These are phyloP conservation scores for human (Homo sapiens) DNA, from an alignment of 2,113 vertebrate species.

Conservation along the genomic window GRCh38 chr16:86120001-86120500, in stretches of 20 bases:
- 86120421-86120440: too few relatives aligned
- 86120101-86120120: too few relatives aligned
- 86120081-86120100: too few relatives aligned
- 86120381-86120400: neutral
- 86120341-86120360: neutral
- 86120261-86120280: neutral
- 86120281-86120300: too few relatives aligned
- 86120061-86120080: too few relatives aligned
- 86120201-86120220: too few relatives aligned
- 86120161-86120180: too few relatives aligned
- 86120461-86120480: neutral
- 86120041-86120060: too few relatives aligned
- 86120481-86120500: neutral
- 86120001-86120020: too few relatives aligned
- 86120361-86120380: fast-evolving
- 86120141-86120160: too few relatives aligned
- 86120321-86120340: neutral
- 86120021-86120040: too few relatives aligned
- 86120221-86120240: fast-evolving
- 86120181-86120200: neutral
- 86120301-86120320: neutral
- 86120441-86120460: neutral
- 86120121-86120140: too few relatives aligned
- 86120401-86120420: neutral
- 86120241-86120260: fast-evolving